Conservation (phyloP, 2,888 invertebrate genomes). For the Ectemnius continuus region DNA sequence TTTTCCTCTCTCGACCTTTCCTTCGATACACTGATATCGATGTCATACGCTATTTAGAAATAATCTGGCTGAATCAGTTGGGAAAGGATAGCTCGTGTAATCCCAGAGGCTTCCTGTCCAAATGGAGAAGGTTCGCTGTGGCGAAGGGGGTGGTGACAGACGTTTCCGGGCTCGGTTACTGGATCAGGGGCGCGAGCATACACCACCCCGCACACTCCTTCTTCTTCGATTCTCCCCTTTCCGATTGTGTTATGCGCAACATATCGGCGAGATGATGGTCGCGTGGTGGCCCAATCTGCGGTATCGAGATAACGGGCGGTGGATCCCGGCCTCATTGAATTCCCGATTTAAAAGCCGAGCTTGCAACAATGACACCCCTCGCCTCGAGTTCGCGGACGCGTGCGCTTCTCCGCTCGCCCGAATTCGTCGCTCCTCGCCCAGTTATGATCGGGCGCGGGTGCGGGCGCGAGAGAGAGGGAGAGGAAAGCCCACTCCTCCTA, state of each 20-base stretch:
- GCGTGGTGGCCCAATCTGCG: slow-evolving; percentile 58
- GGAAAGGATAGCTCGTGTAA: no score
- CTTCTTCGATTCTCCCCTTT: slow-evolving; percentile 22
- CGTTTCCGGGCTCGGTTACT: slow-evolving; percentile 25
- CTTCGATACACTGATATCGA: no score
- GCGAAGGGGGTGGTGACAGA: no score
- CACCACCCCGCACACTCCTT: background rate
- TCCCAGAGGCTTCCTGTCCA: no score
- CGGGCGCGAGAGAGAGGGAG: background rate
- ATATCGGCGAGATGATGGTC: slow-evolving; percentile 38
- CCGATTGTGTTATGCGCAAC: slow-evolving; percentile 18
- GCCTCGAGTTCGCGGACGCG: slow-evolving; percentile 26
- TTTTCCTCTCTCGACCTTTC: no score
- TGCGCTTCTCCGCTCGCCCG: slow-evolving; percentile 5
- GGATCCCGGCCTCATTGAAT: slow-evolving; percentile 64
- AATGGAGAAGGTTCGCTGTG: no score
- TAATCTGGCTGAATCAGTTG: no score
- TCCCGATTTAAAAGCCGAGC: slow-evolving; percentile 53
- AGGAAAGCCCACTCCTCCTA: background rate
- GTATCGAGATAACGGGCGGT: slow-evolving; percentile 62
- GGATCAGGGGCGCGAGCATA: slow-evolving; percentile 27
- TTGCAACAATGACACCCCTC: slow-evolving; percentile 53
- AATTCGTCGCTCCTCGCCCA: background rate
- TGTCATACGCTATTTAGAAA: no score
- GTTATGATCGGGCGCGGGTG: background rate